Evolutionary conservation across 2,797 vertebrate genomes (phyloP), one percentile per base, ranked within the genome.

Genomic region (Paguma larvata): DNA sequence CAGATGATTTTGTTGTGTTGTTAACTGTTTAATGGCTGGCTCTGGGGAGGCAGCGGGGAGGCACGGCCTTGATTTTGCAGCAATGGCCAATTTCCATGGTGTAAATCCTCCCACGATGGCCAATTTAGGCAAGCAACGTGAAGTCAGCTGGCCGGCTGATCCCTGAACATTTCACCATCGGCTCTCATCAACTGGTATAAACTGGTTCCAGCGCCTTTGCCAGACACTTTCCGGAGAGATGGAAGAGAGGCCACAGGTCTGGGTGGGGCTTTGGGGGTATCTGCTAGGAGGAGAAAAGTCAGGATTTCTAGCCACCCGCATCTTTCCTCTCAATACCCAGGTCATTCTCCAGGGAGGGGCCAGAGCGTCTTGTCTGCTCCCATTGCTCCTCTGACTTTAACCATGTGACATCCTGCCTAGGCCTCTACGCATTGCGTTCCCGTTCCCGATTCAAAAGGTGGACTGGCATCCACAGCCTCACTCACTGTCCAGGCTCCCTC

Each of bases 101-200:
- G n/a, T 93, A 77, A 96, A 30, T 73, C 70, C 77, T 97, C 96
- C 89, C n/a, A 19, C 23, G 19, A 51, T 44, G 62, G 93, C 77
- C 89, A 84, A 8, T 59, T 89, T 51, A 63, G 78, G 70, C 56
- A 46, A 59, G 34, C 38, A 72, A 18, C 12, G 41, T 51, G 68
- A 97, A 95, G 67, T 85, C 63, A 92, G 32, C 73, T 11, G 63
- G 84, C 85, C 92, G 32, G 88, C 85, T 89, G 65, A 86, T 72
- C 91, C 85, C 89, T 32, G 41, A 78, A 85, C 87, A 51, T 38
- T 78, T 68, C 79, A 79, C 62, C 34, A 65, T 83, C 48, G n/a
- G 53, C 41, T 90, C 62, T 89, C 11, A 21, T 68, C 14, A 80
- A 78, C 48, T 25, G 25, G 46, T 38, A 53, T 30, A 23, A 89